A percentile compares a stretch with the other conserved stretches of the same genome.
These are phyloP conservation scores for Sebastes jordani DNA, from an alignment of 2,797 vertebrate species.

Conservation along the genomic window DNA sequence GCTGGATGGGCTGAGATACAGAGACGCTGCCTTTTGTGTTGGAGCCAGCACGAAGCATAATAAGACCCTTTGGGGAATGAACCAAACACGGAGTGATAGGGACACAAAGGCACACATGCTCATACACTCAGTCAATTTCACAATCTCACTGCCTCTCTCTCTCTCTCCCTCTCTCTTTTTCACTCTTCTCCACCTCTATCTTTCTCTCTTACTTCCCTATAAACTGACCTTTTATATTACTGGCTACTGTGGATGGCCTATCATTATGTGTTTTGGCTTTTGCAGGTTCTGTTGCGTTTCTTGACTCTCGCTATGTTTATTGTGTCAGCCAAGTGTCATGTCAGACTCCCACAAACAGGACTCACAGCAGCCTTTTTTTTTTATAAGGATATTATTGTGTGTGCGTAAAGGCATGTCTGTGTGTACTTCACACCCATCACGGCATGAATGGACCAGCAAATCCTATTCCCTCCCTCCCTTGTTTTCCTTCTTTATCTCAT, in stretches of 20 bases:
- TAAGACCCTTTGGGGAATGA: conserved; percentile 83
- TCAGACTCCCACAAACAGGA: conserved; percentile 16
- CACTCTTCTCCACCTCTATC: not conserved
- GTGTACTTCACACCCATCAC: conserved; percentile 32
- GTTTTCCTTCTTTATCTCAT: conserved; percentile 59
- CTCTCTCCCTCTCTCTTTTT: conserved; percentile 15
- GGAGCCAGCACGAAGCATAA: conserved; percentile 69
- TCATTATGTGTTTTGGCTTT: conserved; percentile 47
- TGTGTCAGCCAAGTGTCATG: conserved; percentile 43
- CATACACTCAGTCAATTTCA: conserved; percentile 72
- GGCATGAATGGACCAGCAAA: conserved; percentile 57
- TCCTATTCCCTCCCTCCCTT: conserved; percentile 46
- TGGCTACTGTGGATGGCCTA: conserved; percentile 9
- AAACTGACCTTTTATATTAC: conserved; percentile 61
- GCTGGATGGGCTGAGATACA: conserved; percentile 64
- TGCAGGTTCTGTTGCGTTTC: conserved; percentile 18
- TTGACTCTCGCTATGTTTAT: conserved; percentile 34
- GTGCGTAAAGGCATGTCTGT: not conserved
- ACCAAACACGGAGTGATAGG: conserved; percentile 68
- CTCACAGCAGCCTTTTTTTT: conserved; percentile 7
- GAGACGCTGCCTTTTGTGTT: conserved; percentile 73
- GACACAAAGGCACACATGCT: conserved; percentile 75
- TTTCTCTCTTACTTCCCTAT: conserved; percentile 12
- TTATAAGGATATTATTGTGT: conserved; percentile 3
- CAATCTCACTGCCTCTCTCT: conserved; percentile 36